Percentiles rank a stretch among this genome's conserved stretches.
Evolutionary conservation across 2,113 vertebrate genomes (phyloP).

Genomic region (Crotalus horridus): DNA sequence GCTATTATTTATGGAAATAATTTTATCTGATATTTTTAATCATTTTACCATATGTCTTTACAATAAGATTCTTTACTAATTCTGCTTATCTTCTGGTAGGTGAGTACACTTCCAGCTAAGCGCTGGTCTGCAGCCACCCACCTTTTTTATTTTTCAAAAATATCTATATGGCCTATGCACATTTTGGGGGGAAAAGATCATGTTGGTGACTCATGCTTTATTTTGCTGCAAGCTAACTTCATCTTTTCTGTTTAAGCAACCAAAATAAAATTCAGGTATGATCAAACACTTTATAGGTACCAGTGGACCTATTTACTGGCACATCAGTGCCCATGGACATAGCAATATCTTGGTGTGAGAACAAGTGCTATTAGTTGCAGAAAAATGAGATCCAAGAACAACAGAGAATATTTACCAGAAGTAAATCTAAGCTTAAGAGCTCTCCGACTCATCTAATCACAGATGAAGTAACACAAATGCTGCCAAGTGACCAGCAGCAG

Average conservation of each 20-base stretch:
- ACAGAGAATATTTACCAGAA: neutral
- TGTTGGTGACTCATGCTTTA: neutral
- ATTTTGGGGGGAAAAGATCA: neutral
- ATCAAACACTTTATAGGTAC: neutral
- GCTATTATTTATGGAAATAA: neutral
- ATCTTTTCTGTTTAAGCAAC: neutral
- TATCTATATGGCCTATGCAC: neutral
- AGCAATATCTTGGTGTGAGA: neutral
- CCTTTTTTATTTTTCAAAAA: neutral
- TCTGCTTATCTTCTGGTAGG: neutral
- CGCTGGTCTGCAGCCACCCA: neutral
- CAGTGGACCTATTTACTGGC: neutral
- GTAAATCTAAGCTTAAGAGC: accelerated
- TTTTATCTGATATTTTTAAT: neutral
- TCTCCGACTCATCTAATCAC: neutral
- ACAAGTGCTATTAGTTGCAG: neutral
- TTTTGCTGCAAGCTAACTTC: neutral
- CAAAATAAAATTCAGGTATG: neutral
- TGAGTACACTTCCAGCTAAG: neutral
- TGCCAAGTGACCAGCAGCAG: neutral
- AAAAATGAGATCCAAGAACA: conserved; percentile 21
- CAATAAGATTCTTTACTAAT: neutral
- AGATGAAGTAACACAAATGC: conserved; percentile 13
- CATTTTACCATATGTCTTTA: neutral
- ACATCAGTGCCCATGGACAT: neutral